Percentiles rank a stretch among this genome's conserved stretches.
Evolutionary conservation across 1,140 invertebrate genomes (phyloP).

Genomic region (Atta texana): DNA sequence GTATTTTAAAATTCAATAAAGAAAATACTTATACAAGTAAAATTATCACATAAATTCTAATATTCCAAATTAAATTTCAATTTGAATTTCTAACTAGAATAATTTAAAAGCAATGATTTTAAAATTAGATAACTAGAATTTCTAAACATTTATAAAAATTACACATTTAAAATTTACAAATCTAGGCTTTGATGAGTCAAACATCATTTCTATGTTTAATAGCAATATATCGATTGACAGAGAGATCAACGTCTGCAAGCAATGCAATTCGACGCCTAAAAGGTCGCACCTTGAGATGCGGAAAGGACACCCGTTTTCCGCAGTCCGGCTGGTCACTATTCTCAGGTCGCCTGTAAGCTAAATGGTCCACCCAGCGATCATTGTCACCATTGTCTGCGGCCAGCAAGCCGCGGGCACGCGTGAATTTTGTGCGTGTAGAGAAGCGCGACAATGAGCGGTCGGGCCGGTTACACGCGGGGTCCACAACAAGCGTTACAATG

Average conservation of each 20-base stretch:
- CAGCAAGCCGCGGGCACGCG: conserved; percentile 71
- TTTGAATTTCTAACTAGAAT: not conserved
- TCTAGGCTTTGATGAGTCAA: not conserved
- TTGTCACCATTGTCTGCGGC: conserved; percentile 77
- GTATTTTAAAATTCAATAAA: not conserved
- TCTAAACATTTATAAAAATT: not conserved
- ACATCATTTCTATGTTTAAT: not conserved
- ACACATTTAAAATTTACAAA: not conserved
- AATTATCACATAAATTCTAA: not conserved
- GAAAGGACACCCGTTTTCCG: conserved; percentile 58
- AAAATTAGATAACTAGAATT: not conserved
- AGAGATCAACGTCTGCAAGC: conserved; percentile 28
- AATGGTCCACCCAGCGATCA: conserved; percentile 75
- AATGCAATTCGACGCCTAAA: conserved; percentile 25
- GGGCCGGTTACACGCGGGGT: conserved; percentile 79
- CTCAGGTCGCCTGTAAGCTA: conserved; percentile 67
- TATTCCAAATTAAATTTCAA: not conserved
- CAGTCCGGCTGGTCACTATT: conserved; percentile 44
- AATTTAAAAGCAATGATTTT: not conserved
- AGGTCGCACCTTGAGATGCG: conserved; percentile 63
- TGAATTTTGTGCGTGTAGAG: not conserved
- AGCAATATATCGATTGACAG: conserved; percentile 9
- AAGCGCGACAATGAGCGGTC: conserved; percentile 63
- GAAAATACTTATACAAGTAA: not conserved
- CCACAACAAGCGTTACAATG: conserved; percentile 81